Conservation (phyloP, 2,888 invertebrate genomes). For the Calameuta filiformis region DNA sequence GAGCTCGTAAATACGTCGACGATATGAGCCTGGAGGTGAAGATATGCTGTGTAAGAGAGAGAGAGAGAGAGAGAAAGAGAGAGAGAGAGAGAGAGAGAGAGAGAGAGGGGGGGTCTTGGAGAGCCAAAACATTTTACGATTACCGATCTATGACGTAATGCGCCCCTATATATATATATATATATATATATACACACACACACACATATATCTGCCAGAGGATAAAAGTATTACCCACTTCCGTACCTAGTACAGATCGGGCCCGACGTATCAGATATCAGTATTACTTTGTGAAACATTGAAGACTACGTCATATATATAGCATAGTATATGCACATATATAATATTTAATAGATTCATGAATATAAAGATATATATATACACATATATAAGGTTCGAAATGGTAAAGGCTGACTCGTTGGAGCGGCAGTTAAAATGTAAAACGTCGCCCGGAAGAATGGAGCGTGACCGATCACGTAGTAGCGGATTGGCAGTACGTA, state of each 20-base stretch:
- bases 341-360: neutral
- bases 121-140: constrained; percentile 48
- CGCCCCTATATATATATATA: constrained; percentile 20
- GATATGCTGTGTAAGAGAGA: constrained; percentile 41
- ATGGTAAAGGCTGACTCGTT: neutral
- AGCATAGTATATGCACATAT: neutral
- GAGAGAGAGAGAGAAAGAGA: constrained; percentile 33
- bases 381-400: neutral
- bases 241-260: constrained; percentile 25
- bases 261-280: constrained; percentile 23
- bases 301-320: constrained; percentile 16
- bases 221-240: constrained; percentile 31
- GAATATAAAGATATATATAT: neutral
- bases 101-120: constrained; percentile 28
- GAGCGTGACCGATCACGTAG: neutral
- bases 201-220: neutral
- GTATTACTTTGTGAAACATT: constrained; percentile 24
- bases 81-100: constrained; percentile 19
- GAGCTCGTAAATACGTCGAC: constrained; percentile 57
- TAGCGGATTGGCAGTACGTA: neutral
- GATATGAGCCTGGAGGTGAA: constrained; percentile 51
- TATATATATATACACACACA: neutral
- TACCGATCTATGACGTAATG: constrained; percentile 46
- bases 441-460: neutral
- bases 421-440: neutral